These are phyloP conservation scores for Cryptotis parvus DNA, from an alignment of 2,113 vertebrate genomes.

Conservation along the genomic window DNA sequence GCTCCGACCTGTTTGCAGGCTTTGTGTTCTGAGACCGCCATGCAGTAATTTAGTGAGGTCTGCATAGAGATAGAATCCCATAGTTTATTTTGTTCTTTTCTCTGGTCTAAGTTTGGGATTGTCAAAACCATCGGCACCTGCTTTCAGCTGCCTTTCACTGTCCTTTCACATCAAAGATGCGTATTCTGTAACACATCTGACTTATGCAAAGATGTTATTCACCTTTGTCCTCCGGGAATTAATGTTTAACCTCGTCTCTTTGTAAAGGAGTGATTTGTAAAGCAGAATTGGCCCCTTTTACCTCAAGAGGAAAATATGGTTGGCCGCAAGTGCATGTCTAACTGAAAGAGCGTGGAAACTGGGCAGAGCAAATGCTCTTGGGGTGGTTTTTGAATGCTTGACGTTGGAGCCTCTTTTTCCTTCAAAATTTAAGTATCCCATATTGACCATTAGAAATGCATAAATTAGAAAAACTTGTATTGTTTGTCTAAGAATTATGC, in stretches of 20 bases:
- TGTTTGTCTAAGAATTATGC: conserved; percentile 39
- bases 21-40: not conserved
- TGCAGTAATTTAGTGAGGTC: not conserved
- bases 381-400: conserved; percentile 24
- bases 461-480: conserved; percentile 13
- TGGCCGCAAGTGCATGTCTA: not conserved
- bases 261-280: conserved; percentile 18
- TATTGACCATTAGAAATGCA: not conserved
- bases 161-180: conserved; percentile 36
- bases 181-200: conserved; percentile 40
- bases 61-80: conserved; percentile 30
- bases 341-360: not conserved
- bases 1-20: not conserved
- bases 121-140: conserved; percentile 35
- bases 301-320: not conserved
- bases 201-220: conserved; percentile 36
- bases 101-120: conserved; percentile 10
- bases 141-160: conserved; percentile 43
- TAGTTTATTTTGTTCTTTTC: not conserved
- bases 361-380: not conserved
- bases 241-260: conserved; percentile 25
- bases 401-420: not conserved
- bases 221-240: conserved; percentile 8
- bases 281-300: not conserved
- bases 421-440: not conserved